A percentile compares a stretch with the other conserved stretches of the same genome.
These are phyloP conservation scores for Rhinoderma darwinii DNA, from an alignment of 2,113 vertebrate genomes.

Conservation along the genomic window DNA sequence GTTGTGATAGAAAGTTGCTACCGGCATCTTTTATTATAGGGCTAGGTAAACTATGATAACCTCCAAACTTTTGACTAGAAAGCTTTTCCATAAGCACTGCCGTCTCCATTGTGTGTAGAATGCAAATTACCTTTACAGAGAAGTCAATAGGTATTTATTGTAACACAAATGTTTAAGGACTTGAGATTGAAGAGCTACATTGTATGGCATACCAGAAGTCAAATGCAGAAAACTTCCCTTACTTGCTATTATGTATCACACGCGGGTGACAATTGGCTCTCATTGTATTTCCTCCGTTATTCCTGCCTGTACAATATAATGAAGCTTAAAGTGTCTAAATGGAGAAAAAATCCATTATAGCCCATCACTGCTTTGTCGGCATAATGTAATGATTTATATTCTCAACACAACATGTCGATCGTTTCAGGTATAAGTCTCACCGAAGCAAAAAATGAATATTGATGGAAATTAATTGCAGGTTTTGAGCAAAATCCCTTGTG, in stretches of 20 bases:
- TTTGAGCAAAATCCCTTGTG: neutral
- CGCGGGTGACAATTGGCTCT: neutral
- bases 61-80: neutral
- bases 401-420: neutral
- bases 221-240: neutral
- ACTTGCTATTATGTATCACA: neutral
- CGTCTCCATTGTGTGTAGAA: neutral
- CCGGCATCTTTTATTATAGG: neutral
- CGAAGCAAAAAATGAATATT: neutral
- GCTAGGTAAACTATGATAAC: neutral
- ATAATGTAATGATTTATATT: neutral
- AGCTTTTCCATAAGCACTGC: too few species aligned
- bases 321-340: neutral
- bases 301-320: neutral
- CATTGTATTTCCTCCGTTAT: slow-evolving; percentile 5
- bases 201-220: neutral
- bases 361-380: neutral
- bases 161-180: neutral
- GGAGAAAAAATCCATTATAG: neutral
- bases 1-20: too few species aligned
- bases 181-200: neutral
- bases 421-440: neutral
- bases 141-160: neutral
- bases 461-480: neutral
- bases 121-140: neutral